Conservation (phyloP, 2,888 invertebrate genomes). For the Apotomis betuletana region DNA sequence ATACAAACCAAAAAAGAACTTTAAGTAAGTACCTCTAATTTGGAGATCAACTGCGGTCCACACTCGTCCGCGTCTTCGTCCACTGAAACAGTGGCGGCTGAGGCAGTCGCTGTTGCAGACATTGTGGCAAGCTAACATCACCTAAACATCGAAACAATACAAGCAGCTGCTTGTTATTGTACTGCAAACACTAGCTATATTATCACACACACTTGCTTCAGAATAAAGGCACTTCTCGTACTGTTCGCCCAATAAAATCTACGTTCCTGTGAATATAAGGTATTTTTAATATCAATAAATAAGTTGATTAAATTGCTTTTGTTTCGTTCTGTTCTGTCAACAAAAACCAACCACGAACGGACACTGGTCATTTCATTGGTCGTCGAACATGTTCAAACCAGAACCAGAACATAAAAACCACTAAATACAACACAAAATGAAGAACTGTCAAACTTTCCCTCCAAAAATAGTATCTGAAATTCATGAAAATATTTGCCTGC, state of each 20-base stretch:
- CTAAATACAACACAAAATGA: not conserved
- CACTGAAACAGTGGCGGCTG: constrained; percentile 78
- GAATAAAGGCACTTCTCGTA: not conserved
- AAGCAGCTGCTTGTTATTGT: constrained; percentile 2
- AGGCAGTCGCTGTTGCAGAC: constrained; percentile 74
- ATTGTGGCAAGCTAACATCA: constrained; percentile 46
- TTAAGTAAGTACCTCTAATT: constrained; percentile 86
- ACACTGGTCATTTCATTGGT: not conserved
- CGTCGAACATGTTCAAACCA: not conserved
- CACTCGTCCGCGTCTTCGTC: constrained; percentile 86
- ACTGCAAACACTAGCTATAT: not conserved
- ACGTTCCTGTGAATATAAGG: not conserved
- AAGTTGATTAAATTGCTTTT: not conserved
- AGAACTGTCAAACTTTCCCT: constrained; percentile 36
- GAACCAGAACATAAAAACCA: not conserved
- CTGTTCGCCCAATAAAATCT: not conserved
- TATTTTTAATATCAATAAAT: not conserved
- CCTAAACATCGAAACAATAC: constrained; percentile 53
- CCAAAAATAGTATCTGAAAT: constrained; percentile 10
- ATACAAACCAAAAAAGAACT: constrained; percentile 29
- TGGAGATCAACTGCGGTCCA: constrained; percentile 88
- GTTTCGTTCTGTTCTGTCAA: constrained; percentile 13
- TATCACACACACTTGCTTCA: too few species aligned
- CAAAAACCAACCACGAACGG: not conserved
- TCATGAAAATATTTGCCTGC: not conserved